Conservation (phyloP, 2,113 vertebrate genomes). For the Saguinus imperator region DNA sequence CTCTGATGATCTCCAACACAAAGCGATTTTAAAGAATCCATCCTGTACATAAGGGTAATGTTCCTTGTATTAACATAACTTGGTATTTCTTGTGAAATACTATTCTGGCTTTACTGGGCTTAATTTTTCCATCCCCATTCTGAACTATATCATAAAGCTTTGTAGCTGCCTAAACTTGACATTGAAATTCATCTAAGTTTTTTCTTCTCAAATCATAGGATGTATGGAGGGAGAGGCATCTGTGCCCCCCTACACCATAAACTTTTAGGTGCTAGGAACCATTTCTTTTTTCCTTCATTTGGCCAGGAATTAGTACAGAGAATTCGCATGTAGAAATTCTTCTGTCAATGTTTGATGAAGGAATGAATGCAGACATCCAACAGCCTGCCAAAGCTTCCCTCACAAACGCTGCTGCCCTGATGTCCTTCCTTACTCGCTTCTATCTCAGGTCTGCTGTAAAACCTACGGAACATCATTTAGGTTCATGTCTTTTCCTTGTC, state of each 20-base stretch:
- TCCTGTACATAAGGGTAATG: background rate
- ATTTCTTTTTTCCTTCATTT: background rate
- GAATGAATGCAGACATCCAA: background rate
- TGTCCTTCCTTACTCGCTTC: background rate
- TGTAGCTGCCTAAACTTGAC: background rate
- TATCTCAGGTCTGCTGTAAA: background rate
- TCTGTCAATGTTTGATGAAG: background rate
- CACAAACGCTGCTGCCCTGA: background rate
- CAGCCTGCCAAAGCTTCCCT: background rate
- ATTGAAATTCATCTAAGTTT: background rate
- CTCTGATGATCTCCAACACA: background rate
- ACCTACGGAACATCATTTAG: background rate
- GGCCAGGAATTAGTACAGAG: background rate
- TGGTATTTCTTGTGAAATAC: background rate
- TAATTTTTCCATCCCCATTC: background rate
- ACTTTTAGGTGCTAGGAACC: background rate
- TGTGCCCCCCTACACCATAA: background rate
- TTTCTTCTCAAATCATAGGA: background rate
- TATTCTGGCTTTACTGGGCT: background rate
- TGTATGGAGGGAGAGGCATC: background rate
- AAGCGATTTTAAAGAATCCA: background rate
- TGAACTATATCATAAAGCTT: background rate
- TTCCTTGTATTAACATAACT: background rate
- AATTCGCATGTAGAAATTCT: background rate
- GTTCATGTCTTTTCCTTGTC: background rate